Evolutionary conservation across 2,888 invertebrate species (phyloP), one percentile per base, ranked within the genome.

Genomic region (Spialia ferax): DNA sequence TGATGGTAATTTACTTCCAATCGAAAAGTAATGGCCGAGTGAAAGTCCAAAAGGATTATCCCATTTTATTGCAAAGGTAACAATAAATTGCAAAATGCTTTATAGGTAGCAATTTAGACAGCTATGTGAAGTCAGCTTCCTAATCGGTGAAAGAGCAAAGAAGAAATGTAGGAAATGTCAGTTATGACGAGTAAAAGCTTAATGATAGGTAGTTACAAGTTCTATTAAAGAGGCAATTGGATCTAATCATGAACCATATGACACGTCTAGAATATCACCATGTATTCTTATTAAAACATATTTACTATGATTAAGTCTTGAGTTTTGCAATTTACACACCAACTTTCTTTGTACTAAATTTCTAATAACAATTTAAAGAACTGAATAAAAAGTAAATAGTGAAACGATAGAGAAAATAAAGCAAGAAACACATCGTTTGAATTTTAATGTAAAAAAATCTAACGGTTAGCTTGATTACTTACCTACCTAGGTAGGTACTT

Each of bases 1-100:
- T 80, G 79, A 84, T 80, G 79, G 85, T 86, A 86, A 88, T 88
- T 87, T 85, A 81, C 77, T 83, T 80, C 78, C 80, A 84, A 85
- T 85, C 81, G 80, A 78, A 85, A 82, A 78, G 76, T 83, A 88
- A 88, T 83, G 75, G 86, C 81, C 85, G 83, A 84, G 91, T 87
- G 89, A 91, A 91, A 91, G 89, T 84, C 73, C 70, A 72, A 83
- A 82, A 79, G 80, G 79, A 82, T 80, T 79, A 77, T 73, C 72
- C 65, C 55, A 59, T 69, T 70, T 71, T 71, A 76, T 77, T 74
- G 75, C 65, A 71, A 72, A 73, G 71, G 74, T 73, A 77, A 77
- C 73, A 75, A 75, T 77, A 77, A 75, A 77, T 75, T 76, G 74
- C 75, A 74, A 70, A 74, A 73, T 64, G 71, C 63, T 66, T 70